Conservation (phyloP, 2,113 vertebrate species). For the Aspiorhynchus laticeps region DNA sequence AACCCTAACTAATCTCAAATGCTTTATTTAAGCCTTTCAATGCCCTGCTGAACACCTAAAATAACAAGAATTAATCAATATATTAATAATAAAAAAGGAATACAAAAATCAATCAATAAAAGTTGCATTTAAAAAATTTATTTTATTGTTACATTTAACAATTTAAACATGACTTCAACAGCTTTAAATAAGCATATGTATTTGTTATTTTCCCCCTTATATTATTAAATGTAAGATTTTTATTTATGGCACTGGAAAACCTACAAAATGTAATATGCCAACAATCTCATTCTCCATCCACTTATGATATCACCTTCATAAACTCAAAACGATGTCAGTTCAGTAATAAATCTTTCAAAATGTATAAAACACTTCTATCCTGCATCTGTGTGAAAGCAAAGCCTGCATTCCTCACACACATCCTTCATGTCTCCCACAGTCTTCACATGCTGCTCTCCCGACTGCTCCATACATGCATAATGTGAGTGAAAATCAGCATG, state of each 20-base stretch:
- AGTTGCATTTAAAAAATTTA: neutral
- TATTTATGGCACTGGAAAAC: neutral
- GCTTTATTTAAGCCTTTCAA: neutral
- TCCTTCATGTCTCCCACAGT: neutral
- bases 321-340: neutral
- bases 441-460: neutral
- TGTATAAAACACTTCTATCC: neutral
- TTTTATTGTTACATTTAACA: too few species aligned
- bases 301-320: neutral
- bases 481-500: conserved; percentile 9
- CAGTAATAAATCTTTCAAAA: neutral
- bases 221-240: neutral
- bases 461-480: conserved; percentile 15
- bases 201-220: too few species aligned
- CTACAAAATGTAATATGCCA: neutral
- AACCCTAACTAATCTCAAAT: neutral
- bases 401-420: neutral
- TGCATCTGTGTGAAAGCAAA: neutral
- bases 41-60: neutral
- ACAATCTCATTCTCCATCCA: neutral
- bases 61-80: neutral
- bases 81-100: neutral
- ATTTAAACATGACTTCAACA: neutral
- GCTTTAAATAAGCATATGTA: too few species aligned
- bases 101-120: neutral